Base-by-base conservation (phyloP, 2,888 invertebrate species). In the Drosophila demipolita region DNA sequence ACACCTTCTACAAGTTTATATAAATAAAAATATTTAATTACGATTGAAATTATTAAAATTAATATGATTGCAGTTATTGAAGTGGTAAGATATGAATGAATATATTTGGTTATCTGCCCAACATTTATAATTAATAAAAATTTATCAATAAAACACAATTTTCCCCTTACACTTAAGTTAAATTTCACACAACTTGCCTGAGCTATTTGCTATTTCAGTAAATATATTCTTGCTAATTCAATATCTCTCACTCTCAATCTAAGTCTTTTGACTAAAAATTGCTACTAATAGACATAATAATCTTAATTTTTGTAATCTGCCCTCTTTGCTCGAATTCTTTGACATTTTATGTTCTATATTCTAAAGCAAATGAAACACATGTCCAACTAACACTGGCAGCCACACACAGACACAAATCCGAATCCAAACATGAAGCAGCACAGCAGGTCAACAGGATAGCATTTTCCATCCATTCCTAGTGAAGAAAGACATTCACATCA, bases 321-420 rank as follows among this genome's bases (percentile, higher is more conserved):
- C 12, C 38, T 26, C 8, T 9, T 9, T 20, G 36, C 15, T 66
- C 9, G 42, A 17, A 35, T 52, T 35, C 35, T 23, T 58, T 52
- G 9, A 2, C 32, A 26, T 20, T n/a, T 57, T 11, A 12, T 42
- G 58, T 36, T 20, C 17, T 8, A 66, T 77, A 78, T 71, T 71
- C 66, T 76, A 66, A 76, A 61, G 77, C 72, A 77, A 66, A 77
- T 77, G 81, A 36, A 77, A 80, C 80, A 80, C 81, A 77, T 78
- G 78, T 80, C 63, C 73, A 32, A 49, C 59, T 17, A 59, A 35
- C 32, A 72, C 60, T 66, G 63, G 20, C 45, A 54, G 66, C 57
- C 26, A 54, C 38, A 53, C 33, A 53, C n/a, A 68, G 52, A 29
- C 26, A 50, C 33, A 49, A 57, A 38, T 29, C 40, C 15, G 33